Evolutionary conservation across 2,113 vertebrate genomes (phyloP), one percentile per base, ranked within the genome.

Genomic region (Micronisus gabar): DNA sequence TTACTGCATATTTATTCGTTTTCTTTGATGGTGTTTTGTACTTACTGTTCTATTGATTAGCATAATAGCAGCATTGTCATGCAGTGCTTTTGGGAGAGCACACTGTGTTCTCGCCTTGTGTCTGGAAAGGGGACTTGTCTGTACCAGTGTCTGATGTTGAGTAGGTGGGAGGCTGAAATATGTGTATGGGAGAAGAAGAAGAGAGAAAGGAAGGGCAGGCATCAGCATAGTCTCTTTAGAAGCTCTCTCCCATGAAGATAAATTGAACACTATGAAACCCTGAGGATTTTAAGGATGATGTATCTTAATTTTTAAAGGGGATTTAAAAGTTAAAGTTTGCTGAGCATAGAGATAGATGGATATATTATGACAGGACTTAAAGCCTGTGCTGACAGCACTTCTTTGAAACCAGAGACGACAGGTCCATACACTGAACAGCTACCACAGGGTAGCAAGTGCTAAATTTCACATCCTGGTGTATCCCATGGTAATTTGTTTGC

Each of bases 91-190:
- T 1, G 66, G 80, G 21, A 79, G 38, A 83, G 83, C 83, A 14
- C 43, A 2, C 9, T 1, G 3, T 50, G 90, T 15, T 76, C 89
- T 45, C n/a, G 67, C 53, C 21, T n/a, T 8, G 38, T 45, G 80
- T 62, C 78, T 62, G 91, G 40, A 40, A 70, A 29, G 7, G 38
- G 52, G 30, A 23, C 55, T 17, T 30, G 53, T 15, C 58, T 50
- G 1, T 1, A 1, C 6, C 13, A 5, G 67, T 2, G 36, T 3
- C 65, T 65, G 11, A 0, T 2, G 29, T 3, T 16, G 80, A 55
- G n/a, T 3, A 21, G 32, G 47, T 2, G 26, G 70, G 68, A 87
- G 50, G 41, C 18, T 79, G 86, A 11, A 74, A 40, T 4, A 2
- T 0, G 38, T 11, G 2, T 6, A 2, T 17, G 78, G 74, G 43